These are phyloP conservation scores for Chinchilla lanigera DNA, from an alignment of 2,113 vertebrate species.

Conservation along the genomic window DNA sequence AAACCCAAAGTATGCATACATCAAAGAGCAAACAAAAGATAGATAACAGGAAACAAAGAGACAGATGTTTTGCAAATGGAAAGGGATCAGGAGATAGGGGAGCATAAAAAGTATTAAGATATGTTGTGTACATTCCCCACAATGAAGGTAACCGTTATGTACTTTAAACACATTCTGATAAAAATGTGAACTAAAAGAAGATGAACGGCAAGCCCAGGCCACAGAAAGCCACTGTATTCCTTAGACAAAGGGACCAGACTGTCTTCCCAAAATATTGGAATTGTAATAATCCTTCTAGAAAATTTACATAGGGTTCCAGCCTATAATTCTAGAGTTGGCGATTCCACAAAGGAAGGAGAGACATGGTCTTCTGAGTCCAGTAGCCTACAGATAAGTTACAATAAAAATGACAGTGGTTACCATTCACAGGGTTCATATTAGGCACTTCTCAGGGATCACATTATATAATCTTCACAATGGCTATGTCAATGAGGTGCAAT, in stretches of 20 bases:
- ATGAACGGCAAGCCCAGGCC: not conserved
- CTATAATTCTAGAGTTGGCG: not conserved
- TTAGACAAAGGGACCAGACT: not conserved
- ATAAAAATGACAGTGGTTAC: not conserved
- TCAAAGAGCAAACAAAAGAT: not conserved
- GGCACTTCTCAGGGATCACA: not conserved
- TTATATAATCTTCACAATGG: not conserved
- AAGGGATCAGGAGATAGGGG: not conserved
- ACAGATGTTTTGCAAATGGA: not conserved
- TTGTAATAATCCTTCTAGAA: not conserved
- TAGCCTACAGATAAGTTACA: not conserved
- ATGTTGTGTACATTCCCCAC: not conserved
- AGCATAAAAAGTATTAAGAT: not conserved
- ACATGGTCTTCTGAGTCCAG: not conserved
- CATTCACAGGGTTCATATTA: no score
- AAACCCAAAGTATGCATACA: not conserved
- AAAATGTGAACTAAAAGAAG: not conserved
- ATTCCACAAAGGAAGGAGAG: not conserved
- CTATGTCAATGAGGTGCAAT: not conserved
- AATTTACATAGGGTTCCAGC: not conserved
- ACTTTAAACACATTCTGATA: not conserved
- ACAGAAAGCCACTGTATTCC: not conserved
- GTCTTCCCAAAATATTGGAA: not conserved
- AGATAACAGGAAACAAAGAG: not conserved
- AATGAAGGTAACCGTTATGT: not conserved